Evolutionary conservation across 2,888 invertebrate genomes (phyloP).

Genomic region (Cephalotes varians): DNA sequence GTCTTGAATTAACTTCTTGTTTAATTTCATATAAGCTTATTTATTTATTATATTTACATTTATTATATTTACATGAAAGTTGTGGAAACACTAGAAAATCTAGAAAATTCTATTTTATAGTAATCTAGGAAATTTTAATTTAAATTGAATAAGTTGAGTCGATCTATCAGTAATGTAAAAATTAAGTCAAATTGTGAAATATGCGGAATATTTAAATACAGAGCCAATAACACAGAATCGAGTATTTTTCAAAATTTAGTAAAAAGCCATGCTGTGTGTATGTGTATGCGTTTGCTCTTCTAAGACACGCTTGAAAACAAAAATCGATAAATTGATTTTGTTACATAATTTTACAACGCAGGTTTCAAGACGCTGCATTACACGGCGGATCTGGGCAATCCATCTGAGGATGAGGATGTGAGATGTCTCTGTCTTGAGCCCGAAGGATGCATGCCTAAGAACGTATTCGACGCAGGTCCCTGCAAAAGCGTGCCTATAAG

Average conservation of each 20-base stretch:
- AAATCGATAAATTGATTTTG: not conserved
- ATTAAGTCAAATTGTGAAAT: not conserved
- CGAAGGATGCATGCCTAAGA: constrained; percentile 42
- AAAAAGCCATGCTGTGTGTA: not conserved
- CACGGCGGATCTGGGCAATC: constrained; percentile 15
- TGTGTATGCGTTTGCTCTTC: not conserved
- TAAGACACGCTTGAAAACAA: not conserved
- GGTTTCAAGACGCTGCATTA: constrained; percentile 42
- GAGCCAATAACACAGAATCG: not conserved
- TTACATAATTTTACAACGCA: constrained; percentile 10
- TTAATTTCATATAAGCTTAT: no score
- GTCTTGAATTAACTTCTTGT: no score
- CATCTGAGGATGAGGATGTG: not conserved
- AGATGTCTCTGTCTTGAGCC: constrained; percentile 18
- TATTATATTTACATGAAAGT: no score
- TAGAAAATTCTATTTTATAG: no score
- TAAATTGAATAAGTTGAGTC: constrained; percentile 6
- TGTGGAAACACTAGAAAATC: no score
- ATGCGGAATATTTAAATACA: not conserved
- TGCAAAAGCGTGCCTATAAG: constrained; percentile 91
- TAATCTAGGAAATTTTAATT: not conserved
- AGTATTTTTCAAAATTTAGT: not conserved
- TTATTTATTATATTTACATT: no score
- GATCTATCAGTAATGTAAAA: not conserved
- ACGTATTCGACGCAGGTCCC: constrained; percentile 79